phyloP scores from a whole-genome alignment of 2,888 invertebrate species.

The Leistus spinibarbis region DNA sequence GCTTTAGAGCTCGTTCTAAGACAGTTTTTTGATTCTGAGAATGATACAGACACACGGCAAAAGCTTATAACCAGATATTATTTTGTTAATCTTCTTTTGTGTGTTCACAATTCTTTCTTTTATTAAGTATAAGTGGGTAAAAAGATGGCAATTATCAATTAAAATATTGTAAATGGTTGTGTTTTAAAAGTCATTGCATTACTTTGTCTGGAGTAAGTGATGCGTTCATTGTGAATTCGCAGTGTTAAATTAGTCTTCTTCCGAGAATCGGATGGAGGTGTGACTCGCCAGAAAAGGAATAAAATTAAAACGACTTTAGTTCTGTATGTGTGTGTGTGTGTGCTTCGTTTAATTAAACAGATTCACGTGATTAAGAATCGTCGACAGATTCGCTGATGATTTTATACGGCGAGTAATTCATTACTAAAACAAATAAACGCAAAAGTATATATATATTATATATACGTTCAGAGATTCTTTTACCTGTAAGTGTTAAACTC shows the following conservation, averaged over 20 bases:
- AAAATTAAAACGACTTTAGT: background rate
- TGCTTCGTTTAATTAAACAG: slow-evolving; percentile 22
- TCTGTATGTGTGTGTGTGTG: background rate
- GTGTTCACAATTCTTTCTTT: too few relatives aligned
- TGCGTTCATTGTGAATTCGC: background rate
- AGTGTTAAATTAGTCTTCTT: background rate
- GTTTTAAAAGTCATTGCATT: background rate
- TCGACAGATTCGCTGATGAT: slow-evolving; percentile 28
- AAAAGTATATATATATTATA: too few relatives aligned
- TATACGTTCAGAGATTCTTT: too few relatives aligned
- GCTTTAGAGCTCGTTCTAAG: too few relatives aligned
- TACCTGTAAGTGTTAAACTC: background rate
- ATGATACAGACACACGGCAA: too few relatives aligned
- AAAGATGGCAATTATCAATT: too few relatives aligned
- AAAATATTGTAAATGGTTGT: too few relatives aligned
- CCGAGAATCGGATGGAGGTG: background rate
- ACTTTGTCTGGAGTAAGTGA: background rate
- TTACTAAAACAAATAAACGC: slow-evolving; percentile 30
- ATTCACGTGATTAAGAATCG: slow-evolving; percentile 31
- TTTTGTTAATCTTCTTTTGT: too few relatives aligned
- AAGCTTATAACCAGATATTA: too few relatives aligned
- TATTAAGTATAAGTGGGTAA: too few relatives aligned
- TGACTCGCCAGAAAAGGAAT: background rate
- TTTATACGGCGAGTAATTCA: slow-evolving; percentile 31
- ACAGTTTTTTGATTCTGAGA: too few relatives aligned